Percentiles rank a stretch among this genome's conserved stretches.
Evolutionary conservation across 2,113 vertebrate species (phyloP).

Genomic region (Penelope pileata): DNA sequence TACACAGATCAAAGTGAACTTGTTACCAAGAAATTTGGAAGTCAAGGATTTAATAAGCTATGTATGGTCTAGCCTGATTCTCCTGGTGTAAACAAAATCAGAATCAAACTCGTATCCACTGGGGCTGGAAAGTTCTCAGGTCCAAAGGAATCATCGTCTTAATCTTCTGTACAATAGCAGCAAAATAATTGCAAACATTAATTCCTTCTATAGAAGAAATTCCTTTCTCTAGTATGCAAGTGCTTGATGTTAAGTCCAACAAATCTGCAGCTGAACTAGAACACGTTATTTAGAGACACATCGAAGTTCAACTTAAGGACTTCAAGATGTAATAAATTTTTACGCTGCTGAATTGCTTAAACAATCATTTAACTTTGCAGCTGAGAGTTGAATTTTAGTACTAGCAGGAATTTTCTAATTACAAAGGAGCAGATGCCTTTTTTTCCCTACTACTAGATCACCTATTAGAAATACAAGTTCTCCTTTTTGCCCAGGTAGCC

Average conservation of each 20-base stretch:
- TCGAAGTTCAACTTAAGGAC: background rate
- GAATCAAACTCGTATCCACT: background rate
- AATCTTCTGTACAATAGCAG: background rate
- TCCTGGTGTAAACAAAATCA: background rate
- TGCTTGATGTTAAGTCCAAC: background rate
- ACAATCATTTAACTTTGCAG: background rate
- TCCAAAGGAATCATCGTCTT: background rate
- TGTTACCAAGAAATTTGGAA: background rate
- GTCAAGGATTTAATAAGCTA: background rate
- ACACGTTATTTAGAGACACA: background rate
- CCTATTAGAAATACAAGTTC: background rate
- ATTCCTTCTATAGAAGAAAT: background rate
- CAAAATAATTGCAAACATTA: background rate
- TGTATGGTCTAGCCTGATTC: background rate
- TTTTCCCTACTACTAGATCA: background rate
- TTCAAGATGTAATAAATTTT: conserved; percentile 12
- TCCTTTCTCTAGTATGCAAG: background rate
- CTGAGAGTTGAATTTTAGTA: background rate
- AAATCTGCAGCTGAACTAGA: background rate
- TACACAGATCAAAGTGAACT: background rate
- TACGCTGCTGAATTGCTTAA: background rate
- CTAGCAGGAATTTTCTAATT: background rate
- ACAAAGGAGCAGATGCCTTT: background rate
- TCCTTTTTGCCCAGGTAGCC: background rate
- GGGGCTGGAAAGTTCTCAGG: background rate